Conservation (phyloP, 2,113 vertebrate species). For the Psettodes erumei region DNA sequence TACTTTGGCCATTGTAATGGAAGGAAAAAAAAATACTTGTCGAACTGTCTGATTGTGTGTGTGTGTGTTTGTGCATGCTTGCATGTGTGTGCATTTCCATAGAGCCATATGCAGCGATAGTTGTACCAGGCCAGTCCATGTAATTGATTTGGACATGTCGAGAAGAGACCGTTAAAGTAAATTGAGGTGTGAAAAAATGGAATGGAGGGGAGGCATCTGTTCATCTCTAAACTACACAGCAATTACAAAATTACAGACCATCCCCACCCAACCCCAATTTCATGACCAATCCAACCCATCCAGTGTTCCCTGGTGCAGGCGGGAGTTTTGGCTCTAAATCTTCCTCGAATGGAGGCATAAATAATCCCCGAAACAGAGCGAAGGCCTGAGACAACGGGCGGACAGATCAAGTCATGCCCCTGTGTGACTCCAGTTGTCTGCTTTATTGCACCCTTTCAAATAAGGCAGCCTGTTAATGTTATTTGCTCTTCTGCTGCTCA, state of each 20-base stretch:
- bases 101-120: constrained; percentile 46
- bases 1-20: constrained; percentile 13
- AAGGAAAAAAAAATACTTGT: neutral
- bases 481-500: neutral
- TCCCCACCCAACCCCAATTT: neutral
- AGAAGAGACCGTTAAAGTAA: constrained; percentile 49
- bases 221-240: constrained; percentile 61
- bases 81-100: neutral
- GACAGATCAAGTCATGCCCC: neutral
- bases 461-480: neutral
- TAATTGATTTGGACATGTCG: constrained; percentile 72
- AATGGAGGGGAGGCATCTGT: constrained; percentile 70
- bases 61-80: constrained; percentile 11
- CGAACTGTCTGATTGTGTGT: constrained; percentile 1
- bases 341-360: constrained; percentile 1
- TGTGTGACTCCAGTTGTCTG: neutral
- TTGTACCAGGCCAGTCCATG: constrained; percentile 25
- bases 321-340: constrained; percentile 8
- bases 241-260: constrained; percentile 26
- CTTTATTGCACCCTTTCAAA: neutral
- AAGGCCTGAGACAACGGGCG: neutral
- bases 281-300: constrained; percentile 3
- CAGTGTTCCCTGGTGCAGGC: neutral
- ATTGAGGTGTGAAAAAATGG: constrained; percentile 55
- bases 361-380: neutral